Base-by-base conservation (phyloP, 2,113 vertebrate genomes). In the Scolopax mira region DNA sequence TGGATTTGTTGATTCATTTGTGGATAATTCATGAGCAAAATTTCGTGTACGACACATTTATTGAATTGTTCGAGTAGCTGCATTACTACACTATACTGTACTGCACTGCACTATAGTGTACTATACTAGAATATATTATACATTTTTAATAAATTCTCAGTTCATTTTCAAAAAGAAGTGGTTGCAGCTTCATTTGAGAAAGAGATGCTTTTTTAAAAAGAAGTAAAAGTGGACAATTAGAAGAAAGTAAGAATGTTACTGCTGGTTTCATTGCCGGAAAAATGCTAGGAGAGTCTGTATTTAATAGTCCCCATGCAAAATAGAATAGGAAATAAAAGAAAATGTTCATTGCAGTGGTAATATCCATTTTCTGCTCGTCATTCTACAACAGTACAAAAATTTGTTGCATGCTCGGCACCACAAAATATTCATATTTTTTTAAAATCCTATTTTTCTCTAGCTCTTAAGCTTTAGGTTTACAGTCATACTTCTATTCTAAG, bases 171-270 rank as follows among this genome's bases (percentile, higher is more conserved):
- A 75, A 67, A n/a, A 7, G 16, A 60, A 72, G 23, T 69, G 37
- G 9, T 49, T 44, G 44, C 28, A 91, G 25, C 51, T 93, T 87
- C 33, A 54, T 79, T 88, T 81, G 33, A 85, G 81, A 75, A 6
- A 70, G 24, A 41, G 8, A 18, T 81, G 27, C 9, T 91, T 88
- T 79, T 13, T 75, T 84, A 72, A 57, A n/a, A 41, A 79, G 51
- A 77, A 71, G 18, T 18, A 4, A 8, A 94, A 48, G 13, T 55
- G 58, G n/a, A 79, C 57, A 78, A 87, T 94, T 86, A 73, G 46
- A 62, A 85, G 67, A 91, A 91, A 75, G 33, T 58, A 86, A 92
- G 11, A 79, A 48, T 84, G 90, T 91, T 91, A 81, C 49, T 93
- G 25, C 33, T 77, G 15, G 1, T 71, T 85, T 92, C 90, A 80